Percentiles rank a stretch among this genome's conserved stretches.
These are phyloP conservation scores for Phasia obesa DNA, from an alignment of 2,888 invertebrate species.

Conservation along the genomic window DNA sequence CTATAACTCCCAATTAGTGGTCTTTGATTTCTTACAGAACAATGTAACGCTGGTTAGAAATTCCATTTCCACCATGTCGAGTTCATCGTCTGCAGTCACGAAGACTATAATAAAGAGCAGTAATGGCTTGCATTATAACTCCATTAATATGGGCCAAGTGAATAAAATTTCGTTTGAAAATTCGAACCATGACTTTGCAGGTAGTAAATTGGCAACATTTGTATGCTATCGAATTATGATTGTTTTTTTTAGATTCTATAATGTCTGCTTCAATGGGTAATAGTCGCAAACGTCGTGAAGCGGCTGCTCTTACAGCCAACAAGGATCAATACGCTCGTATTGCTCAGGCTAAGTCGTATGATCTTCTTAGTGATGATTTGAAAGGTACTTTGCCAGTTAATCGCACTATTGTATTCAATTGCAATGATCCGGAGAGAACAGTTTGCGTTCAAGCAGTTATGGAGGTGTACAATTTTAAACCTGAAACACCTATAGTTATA, in stretches of 20 bases:
- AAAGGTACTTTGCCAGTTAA: constrained; percentile 80
- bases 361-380: constrained; percentile 78
- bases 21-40: constrained; percentile 79
- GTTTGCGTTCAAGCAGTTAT: constrained; percentile 80
- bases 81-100: constrained; percentile 45
- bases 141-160: constrained; percentile 73
- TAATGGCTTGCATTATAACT: constrained; percentile 73
- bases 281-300: constrained; percentile 75
- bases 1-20: constrained; percentile 78
- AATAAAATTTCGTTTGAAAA: constrained; percentile 65
- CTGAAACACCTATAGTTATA: constrained; percentile 78
- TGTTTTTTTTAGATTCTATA: constrained; percentile 70
- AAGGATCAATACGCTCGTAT: constrained; percentile 79
- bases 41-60: constrained; percentile 79
- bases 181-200: constrained; percentile 37
- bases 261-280: constrained; percentile 74
- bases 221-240: neutral
- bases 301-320: constrained; percentile 75
- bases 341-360: constrained; percentile 77
- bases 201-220: constrained; percentile 10
- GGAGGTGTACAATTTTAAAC: constrained; percentile 79
- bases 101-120: constrained; percentile 38
- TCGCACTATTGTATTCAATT: constrained; percentile 82
- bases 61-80: constrained; percentile 76
- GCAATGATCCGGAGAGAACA: constrained; percentile 79